Conservation (phyloP, 2,797 vertebrate species). For the Macroramphosus scolopax region DNA sequence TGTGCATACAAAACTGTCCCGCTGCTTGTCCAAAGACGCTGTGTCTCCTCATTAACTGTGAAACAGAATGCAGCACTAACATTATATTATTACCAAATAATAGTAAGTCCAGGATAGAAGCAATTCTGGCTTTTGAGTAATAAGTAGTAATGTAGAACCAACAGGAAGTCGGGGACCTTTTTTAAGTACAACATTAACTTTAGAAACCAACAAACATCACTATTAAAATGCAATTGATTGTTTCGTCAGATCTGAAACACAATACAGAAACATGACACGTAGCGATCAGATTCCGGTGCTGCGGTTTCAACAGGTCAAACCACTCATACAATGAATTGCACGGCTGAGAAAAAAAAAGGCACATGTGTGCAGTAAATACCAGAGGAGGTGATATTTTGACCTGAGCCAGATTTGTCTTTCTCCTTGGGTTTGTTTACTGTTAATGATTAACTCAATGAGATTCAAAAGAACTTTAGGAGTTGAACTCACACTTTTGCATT, state of each 20-base stretch:
- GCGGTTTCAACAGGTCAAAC: constrained; percentile 57
- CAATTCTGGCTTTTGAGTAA: too few relatives aligned
- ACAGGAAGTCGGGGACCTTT: too few relatives aligned
- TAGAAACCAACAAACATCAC: too few relatives aligned
- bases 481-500: constrained; percentile 10
- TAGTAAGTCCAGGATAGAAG: too few relatives aligned
- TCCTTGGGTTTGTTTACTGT: constrained; percentile 66
- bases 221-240: too few relatives aligned
- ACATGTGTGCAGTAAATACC: constrained; percentile 74
- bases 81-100: too few relatives aligned
- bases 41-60: too few relatives aligned
- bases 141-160: too few relatives aligned
- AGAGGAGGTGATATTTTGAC: constrained; percentile 67
- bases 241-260: not conserved
- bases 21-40: too few relatives aligned
- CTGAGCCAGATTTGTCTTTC: constrained; percentile 54
- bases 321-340: constrained; percentile 50
- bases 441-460: constrained; percentile 70
- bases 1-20: too few relatives aligned
- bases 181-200: too few relatives aligned
- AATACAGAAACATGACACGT: constrained; percentile 2
- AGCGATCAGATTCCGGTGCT: constrained; percentile 30
- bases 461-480: constrained; percentile 51
- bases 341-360: constrained; percentile 67
- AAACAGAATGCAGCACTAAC: too few relatives aligned